phyloP scores from a whole-genome alignment of 2,888 invertebrate genomes.

The Argyra leucocephala region DNA sequence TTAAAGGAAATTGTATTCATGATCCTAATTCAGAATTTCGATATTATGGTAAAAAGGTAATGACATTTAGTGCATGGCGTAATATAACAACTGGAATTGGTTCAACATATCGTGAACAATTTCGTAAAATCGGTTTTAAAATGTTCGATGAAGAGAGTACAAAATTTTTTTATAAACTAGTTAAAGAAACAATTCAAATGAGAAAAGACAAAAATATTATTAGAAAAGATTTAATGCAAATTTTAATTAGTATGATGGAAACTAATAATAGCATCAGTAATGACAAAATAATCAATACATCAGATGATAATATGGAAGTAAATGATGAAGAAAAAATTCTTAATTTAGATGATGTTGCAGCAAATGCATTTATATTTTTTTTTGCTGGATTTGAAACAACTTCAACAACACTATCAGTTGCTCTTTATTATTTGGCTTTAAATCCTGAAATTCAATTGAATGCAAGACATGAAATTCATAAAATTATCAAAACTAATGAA shows the following conservation, averaged over 20 bases:
- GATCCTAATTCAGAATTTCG: conserved; percentile 32
- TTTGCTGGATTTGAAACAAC: conserved; percentile 46
- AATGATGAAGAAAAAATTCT: conserved; percentile 8
- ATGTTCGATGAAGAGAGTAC: conserved; percentile 16
- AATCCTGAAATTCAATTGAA: conserved; percentile 41
- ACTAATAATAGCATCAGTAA: background rate
- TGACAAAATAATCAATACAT: too few relatives aligned
- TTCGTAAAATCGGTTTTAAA: conserved; percentile 14
- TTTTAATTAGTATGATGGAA: conserved; percentile 22
- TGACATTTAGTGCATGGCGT: conserved; percentile 17
- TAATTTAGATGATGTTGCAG: conserved; percentile 40
- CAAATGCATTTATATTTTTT: conserved; percentile 46
- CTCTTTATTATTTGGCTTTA: conserved; percentile 41
- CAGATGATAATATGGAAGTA: background rate
- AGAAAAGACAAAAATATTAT: conserved; percentile 21
- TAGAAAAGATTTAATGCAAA: conserved; percentile 23
- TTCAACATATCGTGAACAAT: conserved; percentile 14
- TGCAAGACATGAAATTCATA: conserved; percentile 37
- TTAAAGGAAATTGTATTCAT: conserved; percentile 35
- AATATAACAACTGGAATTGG: conserved; percentile 14
- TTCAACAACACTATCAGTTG: conserved; percentile 38
- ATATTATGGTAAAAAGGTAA: conserved; percentile 18
- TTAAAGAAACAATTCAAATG: conserved; percentile 21
- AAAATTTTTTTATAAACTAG: conserved; percentile 19
- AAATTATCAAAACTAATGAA: conserved; percentile 32